These are phyloP conservation scores for Cheilosia impressa DNA, from an alignment of 2,888 invertebrate species.

Conservation along the genomic window DNA sequence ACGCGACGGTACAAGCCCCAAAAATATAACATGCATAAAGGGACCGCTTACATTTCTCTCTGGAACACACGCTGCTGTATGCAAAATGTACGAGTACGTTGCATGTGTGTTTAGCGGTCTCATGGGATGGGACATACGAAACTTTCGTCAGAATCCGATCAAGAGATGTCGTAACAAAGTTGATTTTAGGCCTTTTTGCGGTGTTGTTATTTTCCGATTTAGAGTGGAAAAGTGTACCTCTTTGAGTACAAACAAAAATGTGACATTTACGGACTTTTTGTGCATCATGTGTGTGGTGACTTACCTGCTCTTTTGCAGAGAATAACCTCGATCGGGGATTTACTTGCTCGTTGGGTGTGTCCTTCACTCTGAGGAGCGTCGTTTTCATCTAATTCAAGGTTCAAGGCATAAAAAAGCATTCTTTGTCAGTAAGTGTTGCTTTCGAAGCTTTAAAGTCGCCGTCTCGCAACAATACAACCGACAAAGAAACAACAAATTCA, in stretches of 20 bases:
- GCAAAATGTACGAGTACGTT: conserved; percentile 20
- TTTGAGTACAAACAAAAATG: background rate
- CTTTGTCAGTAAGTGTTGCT: no score
- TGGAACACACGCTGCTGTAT: conserved; percentile 32
- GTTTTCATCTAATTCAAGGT: no score
- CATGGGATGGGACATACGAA: conserved; percentile 54
- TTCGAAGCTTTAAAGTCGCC: no score
- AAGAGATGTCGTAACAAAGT: conserved; percentile 67
- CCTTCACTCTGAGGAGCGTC: no score
- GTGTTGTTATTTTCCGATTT: conserved; percentile 57
- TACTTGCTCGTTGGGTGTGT: background rate
- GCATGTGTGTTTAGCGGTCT: conserved; percentile 21
- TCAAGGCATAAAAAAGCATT: no score
- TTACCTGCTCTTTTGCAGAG: conserved; percentile 5
- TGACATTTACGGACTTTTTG: background rate
- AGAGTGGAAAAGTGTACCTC: background rate
- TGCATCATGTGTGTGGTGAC: conserved; percentile 22
- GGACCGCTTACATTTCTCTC: conserved; percentile 58
- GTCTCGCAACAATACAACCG: no score
- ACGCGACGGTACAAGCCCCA: conserved; percentile 59
- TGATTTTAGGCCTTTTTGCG: conserved; percentile 63
- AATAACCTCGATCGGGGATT: conserved; percentile 29
- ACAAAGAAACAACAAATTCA: no score
- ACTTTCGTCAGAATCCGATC: conserved; percentile 72
- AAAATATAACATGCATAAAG: conserved; percentile 69